Evolutionary conservation across 2,888 invertebrate species (phyloP).

Genomic region (Panopea generosa): DNA sequence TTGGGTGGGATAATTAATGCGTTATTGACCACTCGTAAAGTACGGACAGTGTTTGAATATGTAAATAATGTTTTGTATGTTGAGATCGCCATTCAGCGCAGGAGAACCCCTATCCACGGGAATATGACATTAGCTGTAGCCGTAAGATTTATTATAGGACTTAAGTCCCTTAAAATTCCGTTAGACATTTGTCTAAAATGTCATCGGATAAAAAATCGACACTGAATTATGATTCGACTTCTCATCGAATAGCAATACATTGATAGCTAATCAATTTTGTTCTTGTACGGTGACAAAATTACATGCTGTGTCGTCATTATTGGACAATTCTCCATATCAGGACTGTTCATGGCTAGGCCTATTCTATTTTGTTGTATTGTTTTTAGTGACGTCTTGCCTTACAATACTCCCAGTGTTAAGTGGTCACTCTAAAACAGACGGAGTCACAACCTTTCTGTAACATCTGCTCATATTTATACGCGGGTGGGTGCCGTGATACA

Average conservation of each 20-base stretch:
- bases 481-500: too few relatives aligned
- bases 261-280: background rate
- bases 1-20: slow-evolving; percentile 40
- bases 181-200: slow-evolving; percentile 48
- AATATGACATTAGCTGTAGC: slow-evolving; percentile 55
- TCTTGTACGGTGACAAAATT: too few relatives aligned
- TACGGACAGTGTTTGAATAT: slow-evolving; percentile 52
- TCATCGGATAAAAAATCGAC: slow-evolving; percentile 18
- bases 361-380: too few relatives aligned
- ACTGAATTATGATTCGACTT: slow-evolving; percentile 13
- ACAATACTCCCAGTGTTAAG: too few relatives aligned
- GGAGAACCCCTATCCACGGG: slow-evolving; percentile 21
- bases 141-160: slow-evolving; percentile 14
- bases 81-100: slow-evolving; percentile 11
- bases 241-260: background rate
- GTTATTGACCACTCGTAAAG: slow-evolving; percentile 58
- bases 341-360: too few relatives aligned
- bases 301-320: too few relatives aligned
- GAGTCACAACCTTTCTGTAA: too few relatives aligned
- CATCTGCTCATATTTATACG: too few relatives aligned
- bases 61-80: slow-evolving; percentile 33
- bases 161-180: slow-evolving; percentile 42
- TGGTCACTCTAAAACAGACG: too few relatives aligned
- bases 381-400: too few relatives aligned
- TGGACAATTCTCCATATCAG: too few relatives aligned